Evolutionary conservation across 2,113 vertebrate species (phyloP).

Genomic region (Chloropsis cyanopogon): DNA sequence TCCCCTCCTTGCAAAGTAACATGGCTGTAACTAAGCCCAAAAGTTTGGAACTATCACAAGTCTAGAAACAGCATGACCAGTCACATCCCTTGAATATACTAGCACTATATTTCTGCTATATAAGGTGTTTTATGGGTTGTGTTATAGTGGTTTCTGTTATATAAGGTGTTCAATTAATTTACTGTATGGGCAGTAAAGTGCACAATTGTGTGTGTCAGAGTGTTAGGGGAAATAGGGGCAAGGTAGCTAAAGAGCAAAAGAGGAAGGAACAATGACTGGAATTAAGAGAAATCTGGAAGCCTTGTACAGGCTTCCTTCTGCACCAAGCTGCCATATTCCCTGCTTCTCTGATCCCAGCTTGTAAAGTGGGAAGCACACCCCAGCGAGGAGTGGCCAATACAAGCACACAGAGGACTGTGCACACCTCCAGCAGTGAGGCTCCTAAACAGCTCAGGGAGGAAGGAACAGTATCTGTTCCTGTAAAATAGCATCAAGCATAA

Average conservation of each 20-base stretch:
- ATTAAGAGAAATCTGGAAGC: neutral
- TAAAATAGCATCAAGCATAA: constrained; percentile 9
- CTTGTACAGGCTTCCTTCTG: neutral
- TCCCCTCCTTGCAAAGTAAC: neutral
- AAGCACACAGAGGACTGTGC: neutral
- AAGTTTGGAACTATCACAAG: neutral
- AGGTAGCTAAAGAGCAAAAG: neutral
- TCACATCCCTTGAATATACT: neutral
- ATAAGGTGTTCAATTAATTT: neutral
- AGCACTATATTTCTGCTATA: neutral
- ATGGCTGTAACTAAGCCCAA: neutral
- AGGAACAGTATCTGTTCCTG: constrained; percentile 6
- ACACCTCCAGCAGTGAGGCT: neutral
- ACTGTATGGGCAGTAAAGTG: neutral
- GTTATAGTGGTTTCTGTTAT: neutral
- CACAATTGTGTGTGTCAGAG: rapidly evolving
- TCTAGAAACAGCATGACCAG: neutral
- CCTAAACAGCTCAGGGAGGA: neutral
- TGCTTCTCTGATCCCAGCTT: neutral
- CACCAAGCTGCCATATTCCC: neutral
- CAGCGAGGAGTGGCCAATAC: neutral
- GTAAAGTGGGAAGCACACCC: neutral
- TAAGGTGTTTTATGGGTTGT: no score
- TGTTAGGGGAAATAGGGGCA: neutral
- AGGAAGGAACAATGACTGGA: neutral